phyloP scores from a whole-genome alignment of 2,113 vertebrate species.

The Pteropus alecto region DNA sequence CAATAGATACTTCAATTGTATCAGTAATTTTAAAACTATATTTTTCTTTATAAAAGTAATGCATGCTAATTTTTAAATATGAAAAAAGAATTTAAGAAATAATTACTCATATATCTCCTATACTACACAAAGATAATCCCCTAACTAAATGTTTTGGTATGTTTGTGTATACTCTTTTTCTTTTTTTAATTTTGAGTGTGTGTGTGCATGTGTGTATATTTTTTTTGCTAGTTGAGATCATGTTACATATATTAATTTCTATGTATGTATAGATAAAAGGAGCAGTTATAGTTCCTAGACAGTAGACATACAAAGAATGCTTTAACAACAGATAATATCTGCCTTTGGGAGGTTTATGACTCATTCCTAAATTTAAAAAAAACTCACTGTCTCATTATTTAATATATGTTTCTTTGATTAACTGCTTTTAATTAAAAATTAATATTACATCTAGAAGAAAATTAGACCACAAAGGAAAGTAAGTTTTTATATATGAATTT shows the following conservation, averaged over 20 bases:
- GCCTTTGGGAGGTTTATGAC: constrained; percentile 19
- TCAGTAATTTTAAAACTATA: background rate
- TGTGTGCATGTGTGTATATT: background rate
- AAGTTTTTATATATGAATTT: background rate
- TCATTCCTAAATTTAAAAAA: constrained; percentile 34
- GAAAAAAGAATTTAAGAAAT: background rate
- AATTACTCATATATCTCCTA: background rate
- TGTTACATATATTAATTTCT: background rate
- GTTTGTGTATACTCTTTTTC: background rate
- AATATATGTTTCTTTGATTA: constrained; percentile 16
- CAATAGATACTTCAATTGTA: background rate
- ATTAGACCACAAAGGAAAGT: background rate
- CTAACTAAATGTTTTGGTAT: background rate
- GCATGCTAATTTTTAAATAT: background rate
- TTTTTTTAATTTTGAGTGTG: background rate
- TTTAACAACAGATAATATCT: constrained; percentile 43
- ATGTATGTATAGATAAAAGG: background rate
- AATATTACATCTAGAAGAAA: background rate
- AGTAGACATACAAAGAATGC: background rate
- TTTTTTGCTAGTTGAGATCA: background rate
- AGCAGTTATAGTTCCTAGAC: background rate
- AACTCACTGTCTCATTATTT: background rate
- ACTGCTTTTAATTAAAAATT: constrained; percentile 52
- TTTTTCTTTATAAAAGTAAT: background rate
- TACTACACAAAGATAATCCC: background rate